phyloP scores from a whole-genome alignment of 2,888 invertebrate genomes.

The Heliconius sara region DNA sequence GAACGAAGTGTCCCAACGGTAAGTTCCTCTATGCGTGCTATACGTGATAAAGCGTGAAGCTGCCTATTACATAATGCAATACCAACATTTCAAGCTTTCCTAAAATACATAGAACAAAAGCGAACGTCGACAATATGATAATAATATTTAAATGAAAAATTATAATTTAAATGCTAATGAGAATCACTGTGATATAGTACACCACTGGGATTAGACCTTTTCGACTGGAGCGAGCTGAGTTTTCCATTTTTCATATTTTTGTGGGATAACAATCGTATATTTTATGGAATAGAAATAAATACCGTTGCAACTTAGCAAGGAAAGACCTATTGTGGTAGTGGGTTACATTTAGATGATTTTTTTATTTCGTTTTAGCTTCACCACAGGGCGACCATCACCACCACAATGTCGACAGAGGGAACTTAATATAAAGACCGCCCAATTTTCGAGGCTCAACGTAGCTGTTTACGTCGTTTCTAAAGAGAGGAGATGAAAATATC shows the following conservation, averaged over 20 bases:
- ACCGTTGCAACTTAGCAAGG: neutral
- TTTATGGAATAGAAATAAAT: neutral
- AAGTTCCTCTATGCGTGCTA: neutral
- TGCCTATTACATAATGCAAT: neutral
- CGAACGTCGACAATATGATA: slow-evolving; percentile 38
- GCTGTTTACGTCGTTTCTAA: too few relatives aligned
- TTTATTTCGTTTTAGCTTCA: neutral
- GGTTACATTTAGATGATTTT: neutral
- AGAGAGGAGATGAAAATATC: too few relatives aligned
- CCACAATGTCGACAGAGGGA: neutral
- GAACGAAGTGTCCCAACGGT: neutral
- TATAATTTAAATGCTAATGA: slow-evolving; percentile 57
- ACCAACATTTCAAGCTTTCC: neutral
- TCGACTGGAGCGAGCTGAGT: slow-evolving; percentile 31
- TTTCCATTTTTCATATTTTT: slow-evolving; percentile 32
- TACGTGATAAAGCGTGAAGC: neutral
- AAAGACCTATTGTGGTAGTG: neutral
- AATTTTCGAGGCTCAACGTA: neutral
- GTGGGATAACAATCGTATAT: slow-evolving; percentile 15
- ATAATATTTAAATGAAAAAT: slow-evolving; percentile 52
- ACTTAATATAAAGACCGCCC: neutral
- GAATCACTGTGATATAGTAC: slow-evolving; percentile 51
- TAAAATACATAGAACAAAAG: slow-evolving; percentile 5
- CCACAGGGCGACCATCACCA: neutral
- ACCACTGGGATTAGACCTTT: slow-evolving; percentile 48